Conservation (phyloP, 2,113 vertebrate genomes). For the Rhea americana region DNA sequence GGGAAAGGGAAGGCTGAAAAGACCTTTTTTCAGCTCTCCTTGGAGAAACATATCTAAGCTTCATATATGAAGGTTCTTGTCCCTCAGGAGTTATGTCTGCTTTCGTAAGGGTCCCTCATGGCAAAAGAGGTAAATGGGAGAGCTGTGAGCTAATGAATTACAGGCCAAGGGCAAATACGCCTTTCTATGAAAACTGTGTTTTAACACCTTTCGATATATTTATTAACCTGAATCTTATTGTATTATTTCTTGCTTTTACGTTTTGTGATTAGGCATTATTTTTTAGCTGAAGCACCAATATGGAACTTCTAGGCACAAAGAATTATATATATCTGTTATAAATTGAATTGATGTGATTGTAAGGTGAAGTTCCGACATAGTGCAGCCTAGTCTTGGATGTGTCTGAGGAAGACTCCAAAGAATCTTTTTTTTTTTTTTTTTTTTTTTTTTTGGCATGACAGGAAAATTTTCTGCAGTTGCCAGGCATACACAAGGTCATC, state of each 20-base stretch:
- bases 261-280: neutral
- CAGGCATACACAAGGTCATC: neutral
- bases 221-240: neutral
- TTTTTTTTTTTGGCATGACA: neutral
- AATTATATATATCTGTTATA: neutral
- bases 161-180: neutral
- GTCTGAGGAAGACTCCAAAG: neutral
- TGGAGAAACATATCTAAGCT: neutral
- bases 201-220: neutral
- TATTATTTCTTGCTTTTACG: neutral
- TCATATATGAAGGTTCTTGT: rapidly evolving
- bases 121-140: neutral
- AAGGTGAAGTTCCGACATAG: neutral
- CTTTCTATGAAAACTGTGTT: neutral
- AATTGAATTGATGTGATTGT: neutral
- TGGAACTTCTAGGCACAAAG: neutral
- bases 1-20: neutral
- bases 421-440: neutral
- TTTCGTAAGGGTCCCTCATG: neutral
- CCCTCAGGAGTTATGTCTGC: neutral
- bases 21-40: rapidly evolving
- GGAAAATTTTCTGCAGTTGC: neutral
- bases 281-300: neutral
- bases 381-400: neutral
- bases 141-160: neutral